Evolutionary conservation across 35 echinoderm and acorn worm genomes (phyloP).

Genomic region (Stichopus chloronotus): DNA sequence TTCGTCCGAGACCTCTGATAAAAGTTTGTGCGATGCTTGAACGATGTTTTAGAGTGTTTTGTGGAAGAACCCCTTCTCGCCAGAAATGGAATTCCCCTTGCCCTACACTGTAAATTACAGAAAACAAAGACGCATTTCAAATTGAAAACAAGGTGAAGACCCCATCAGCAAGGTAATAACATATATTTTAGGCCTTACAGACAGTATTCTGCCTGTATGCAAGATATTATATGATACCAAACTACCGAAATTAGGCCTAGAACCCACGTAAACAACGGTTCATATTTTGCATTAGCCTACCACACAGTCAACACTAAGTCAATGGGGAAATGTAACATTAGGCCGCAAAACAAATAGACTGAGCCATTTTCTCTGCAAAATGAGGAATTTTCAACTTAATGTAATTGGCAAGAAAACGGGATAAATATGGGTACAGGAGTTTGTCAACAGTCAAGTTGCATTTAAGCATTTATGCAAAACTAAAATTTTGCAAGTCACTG

Average conservation of each 20-base stretch:
- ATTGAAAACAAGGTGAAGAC: too few relatives aligned
- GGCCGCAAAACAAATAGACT: neutral
- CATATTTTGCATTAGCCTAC: neutral
- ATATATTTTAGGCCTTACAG: too few relatives aligned
- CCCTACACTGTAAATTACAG: too few relatives aligned
- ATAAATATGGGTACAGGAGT: neutral
- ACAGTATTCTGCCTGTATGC: too few relatives aligned
- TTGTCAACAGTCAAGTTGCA: neutral
- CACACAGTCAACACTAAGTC: neutral
- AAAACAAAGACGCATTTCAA: too few relatives aligned
- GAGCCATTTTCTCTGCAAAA: neutral
- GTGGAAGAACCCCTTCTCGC: too few relatives aligned
- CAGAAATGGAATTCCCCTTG: too few relatives aligned
- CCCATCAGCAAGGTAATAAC: too few relatives aligned
- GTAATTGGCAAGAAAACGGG: neutral
- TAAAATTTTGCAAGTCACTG: neutral
- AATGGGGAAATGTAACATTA: neutral
- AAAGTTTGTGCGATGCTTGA: too few relatives aligned
- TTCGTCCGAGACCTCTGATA: too few relatives aligned
- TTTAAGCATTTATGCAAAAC: neutral
- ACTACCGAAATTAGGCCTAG: neutral
- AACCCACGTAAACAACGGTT: neutral
- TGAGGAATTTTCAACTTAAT: neutral
- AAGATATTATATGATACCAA: neutral
- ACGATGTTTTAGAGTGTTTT: too few relatives aligned